Percentiles rank a stretch among this genome's conserved stretches.
Conservation (phyloP, 2,113 vertebrate species). For the human (Homo sapiens) region DNA sequence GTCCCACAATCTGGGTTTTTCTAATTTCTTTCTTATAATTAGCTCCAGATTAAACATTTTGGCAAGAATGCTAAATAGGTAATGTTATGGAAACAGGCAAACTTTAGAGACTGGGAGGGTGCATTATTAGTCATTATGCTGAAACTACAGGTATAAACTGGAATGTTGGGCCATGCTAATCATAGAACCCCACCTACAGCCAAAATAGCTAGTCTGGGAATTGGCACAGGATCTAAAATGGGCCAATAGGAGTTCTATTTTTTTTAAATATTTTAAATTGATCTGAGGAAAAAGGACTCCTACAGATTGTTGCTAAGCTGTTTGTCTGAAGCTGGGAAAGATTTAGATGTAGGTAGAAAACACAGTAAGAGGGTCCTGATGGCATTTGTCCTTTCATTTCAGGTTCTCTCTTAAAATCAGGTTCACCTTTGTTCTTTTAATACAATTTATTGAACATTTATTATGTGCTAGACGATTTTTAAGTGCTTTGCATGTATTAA, state of each 20-base stretch:
- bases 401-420: slow-evolving; percentile 29
- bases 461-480: background rate
- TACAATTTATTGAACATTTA: background rate
- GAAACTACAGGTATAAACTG: background rate
- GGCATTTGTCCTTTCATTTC: background rate
- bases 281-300: background rate
- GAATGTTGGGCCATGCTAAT: background rate
- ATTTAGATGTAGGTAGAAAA: background rate
- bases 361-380: background rate
- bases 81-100: background rate
- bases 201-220: background rate
- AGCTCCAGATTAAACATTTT: background rate
- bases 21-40: background rate
- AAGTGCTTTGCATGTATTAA: background rate
- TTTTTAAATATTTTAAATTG: slow-evolving; percentile 16
- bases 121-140: background rate
- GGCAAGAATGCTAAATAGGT: background rate
- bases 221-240: background rate
- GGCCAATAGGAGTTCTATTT: background rate
- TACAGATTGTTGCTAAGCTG: background rate
- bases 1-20: background rate
- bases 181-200: background rate
- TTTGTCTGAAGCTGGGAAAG: slow-evolving; percentile 24
- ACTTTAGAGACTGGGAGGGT: background rate
- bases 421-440: background rate